A percentile compares a stretch with the other conserved stretches of the same genome.
Evolutionary conservation across 30 jellyfish, hydroid and myxozoan species (phyloP).

Genomic region (Hydractinia echinata): DNA sequence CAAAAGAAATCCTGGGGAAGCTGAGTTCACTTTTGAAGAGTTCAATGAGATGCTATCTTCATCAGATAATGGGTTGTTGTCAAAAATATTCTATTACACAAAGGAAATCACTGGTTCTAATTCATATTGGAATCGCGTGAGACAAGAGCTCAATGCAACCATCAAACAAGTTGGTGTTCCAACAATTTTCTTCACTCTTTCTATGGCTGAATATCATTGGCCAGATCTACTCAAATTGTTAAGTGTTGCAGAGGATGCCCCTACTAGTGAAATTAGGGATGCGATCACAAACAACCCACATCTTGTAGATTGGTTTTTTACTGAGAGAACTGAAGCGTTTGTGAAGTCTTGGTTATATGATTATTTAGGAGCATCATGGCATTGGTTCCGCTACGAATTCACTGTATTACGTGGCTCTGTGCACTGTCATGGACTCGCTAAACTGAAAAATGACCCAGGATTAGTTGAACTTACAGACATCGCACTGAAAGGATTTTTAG

Average conservation of each 20-base stretch:
- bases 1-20: conserved; percentile 18
- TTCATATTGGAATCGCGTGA: conserved; percentile 21
- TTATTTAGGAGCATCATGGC: conserved; percentile 36
- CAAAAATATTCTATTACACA: conserved; percentile 1
- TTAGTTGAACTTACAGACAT: background rate
- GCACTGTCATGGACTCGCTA: conserved; percentile 49
- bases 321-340: conserved; percentile 31
- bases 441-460: conserved; percentile 11
- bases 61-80: background rate
- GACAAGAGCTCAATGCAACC: conserved; percentile 22
- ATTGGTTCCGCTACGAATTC: conserved; percentile 49
- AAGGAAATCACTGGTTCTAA: conserved; percentile 23
- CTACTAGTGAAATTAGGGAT: background rate
- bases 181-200: conserved; percentile 40
- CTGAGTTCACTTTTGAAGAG: background rate
- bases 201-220: conserved; percentile 29
- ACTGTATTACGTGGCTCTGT: conserved; percentile 34
- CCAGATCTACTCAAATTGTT: background rate
- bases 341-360: conserved; percentile 34
- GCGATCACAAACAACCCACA: conserved; percentile 40
- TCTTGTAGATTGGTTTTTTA: conserved; percentile 38
- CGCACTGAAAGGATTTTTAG: background rate
- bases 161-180: conserved; percentile 31
- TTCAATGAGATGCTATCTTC: conserved; percentile 7
- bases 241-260: background rate